Percentiles rank a stretch among this genome's conserved stretches.
Evolutionary conservation across 2,888 invertebrate species (phyloP).

Genomic region (Ichneumoninae sp.): DNA sequence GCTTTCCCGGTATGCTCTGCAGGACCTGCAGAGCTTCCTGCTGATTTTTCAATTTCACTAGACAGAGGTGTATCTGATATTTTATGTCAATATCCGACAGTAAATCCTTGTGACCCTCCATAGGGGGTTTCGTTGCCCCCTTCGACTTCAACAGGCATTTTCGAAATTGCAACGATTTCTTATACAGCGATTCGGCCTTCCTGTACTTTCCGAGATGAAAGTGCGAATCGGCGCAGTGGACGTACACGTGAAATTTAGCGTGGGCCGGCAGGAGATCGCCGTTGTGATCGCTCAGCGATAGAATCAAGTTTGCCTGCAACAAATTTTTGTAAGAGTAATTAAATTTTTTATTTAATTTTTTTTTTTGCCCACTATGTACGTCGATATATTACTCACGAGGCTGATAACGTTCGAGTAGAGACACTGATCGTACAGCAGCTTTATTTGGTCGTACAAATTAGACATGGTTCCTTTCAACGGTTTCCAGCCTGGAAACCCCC

Average conservation of each 20-base stretch:
- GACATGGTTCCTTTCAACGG: slow-evolving; percentile 82
- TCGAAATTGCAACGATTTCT: slow-evolving; percentile 88
- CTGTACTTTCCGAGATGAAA: slow-evolving; percentile 88
- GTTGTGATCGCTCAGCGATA: slow-evolving; percentile 89
- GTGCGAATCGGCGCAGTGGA: slow-evolving; percentile 90
- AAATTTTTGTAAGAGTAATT: slow-evolving; percentile 15
- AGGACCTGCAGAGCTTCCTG: slow-evolving; percentile 87
- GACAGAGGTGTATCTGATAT: slow-evolving; percentile 90
- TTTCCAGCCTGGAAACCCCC: neutral
- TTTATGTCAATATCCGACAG: slow-evolving; percentile 89
- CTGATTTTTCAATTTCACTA: slow-evolving; percentile 88
- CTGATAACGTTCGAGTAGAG: slow-evolving; percentile 90
- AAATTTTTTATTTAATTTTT: neutral
- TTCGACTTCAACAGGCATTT: slow-evolving; percentile 87
- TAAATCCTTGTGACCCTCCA: slow-evolving; percentile 85
- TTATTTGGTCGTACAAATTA: slow-evolving; percentile 88
- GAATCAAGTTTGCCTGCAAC: slow-evolving; percentile 88
- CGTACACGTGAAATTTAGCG: slow-evolving; percentile 89
- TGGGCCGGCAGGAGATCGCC: slow-evolving; percentile 87
- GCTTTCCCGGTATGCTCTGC: slow-evolving; percentile 87
- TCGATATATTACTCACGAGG: slow-evolving; percentile 86
- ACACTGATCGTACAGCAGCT: slow-evolving; percentile 89
- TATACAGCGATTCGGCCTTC: slow-evolving; percentile 89
- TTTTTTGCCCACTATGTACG: neutral
- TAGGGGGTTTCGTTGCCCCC: slow-evolving; percentile 83